Evolutionary conservation across 1,140 invertebrate genomes (phyloP), one percentile per base, ranked within the genome.

Genomic region (Neotoxoptera formosana): DNA sequence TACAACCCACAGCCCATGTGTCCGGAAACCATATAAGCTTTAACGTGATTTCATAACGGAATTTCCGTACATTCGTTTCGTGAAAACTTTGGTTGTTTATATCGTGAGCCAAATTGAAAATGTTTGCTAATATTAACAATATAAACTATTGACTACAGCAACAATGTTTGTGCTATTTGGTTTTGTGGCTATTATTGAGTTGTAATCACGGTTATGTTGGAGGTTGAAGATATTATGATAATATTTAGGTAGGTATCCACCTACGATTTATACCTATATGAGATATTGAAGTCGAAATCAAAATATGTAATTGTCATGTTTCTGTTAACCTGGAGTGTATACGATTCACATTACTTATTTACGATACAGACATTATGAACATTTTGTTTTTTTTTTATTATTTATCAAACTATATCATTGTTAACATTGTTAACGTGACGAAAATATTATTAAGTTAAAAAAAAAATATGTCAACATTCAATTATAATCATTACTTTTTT

Each of bases 81-180:
- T 7, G 25, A 86, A 86, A 86, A 86, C 84, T 86, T 86, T 47
- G 14, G 41, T 86, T 47, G 20, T 86, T 86, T 86, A n/a, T 86
- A 47, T n/a, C 45, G n/a, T n/a, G 47, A 86, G 25, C 23, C 84
- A 47, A 86, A 86, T 86, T 86, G 41, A n/a, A 86, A 86, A 86
- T 86, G 45, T 86, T 86, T n/a, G 84, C 23, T 48, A 86, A 86
- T 86, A 45, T 41, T 45, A 14, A 86, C 45, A 86, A 86, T 86
- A 47, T 47, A n/a, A 76, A 76, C 30, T 76, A 76, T 76, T 76
- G n/a, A 76, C 14, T 76, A n/a, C 60, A 76, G 30, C 60, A 76
- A 76, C 60, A 76, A 76, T 76, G 60, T 76, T n/a, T 30, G 30
- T 14, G 30, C 14, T n/a, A 14, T 30, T 6, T n/a, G 30, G 30